Percentiles rank a stretch among this genome's conserved stretches.
Evolutionary conservation across 2,797 vertebrate genomes (phyloP).

Genomic region (Apogon hyalosoma): DNA sequence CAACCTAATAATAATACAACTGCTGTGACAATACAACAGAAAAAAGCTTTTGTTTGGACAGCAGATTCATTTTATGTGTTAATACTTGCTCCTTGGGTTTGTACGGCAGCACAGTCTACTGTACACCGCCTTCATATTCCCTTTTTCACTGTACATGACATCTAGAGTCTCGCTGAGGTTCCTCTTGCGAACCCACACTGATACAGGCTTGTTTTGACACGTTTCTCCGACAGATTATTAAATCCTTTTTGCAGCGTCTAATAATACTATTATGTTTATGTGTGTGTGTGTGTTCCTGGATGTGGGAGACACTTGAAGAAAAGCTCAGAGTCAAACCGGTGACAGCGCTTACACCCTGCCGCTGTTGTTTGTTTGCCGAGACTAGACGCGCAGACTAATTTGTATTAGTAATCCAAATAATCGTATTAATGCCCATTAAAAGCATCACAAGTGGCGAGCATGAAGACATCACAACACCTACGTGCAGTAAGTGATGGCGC

Average conservation of each 20-base stretch:
- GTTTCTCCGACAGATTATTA: conserved; percentile 69
- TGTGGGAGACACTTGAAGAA: conserved; percentile 61
- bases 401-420: conserved; percentile 87
- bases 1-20: too few relatives aligned
- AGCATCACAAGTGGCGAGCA: conserved; percentile 80
- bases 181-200: conserved; percentile 42
- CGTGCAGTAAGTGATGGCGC: conserved; percentile 58
- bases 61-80: too few relatives aligned
- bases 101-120: conserved; percentile 4
- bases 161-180: conserved; percentile 40
- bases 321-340: conserved; percentile 65
- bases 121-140: conserved; percentile 22
- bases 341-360: conserved; percentile 68
- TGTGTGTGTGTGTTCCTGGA: conserved; percentile 28
- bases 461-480: conserved; percentile 85
- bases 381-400: conserved; percentile 80
- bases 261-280: conserved; percentile 71
- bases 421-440: conserved; percentile 86
- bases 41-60: too few relatives aligned
- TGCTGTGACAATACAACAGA: too few relatives aligned
- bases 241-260: conserved; percentile 70
- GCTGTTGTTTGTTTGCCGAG: conserved; percentile 72
- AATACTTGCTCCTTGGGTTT: conserved; percentile 23
- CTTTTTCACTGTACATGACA: conserved; percentile 32
- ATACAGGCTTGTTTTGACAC: conserved; percentile 61